Base-by-base conservation (phyloP, 2,888 invertebrate species). In the Deladenus siricidicola region DNA sequence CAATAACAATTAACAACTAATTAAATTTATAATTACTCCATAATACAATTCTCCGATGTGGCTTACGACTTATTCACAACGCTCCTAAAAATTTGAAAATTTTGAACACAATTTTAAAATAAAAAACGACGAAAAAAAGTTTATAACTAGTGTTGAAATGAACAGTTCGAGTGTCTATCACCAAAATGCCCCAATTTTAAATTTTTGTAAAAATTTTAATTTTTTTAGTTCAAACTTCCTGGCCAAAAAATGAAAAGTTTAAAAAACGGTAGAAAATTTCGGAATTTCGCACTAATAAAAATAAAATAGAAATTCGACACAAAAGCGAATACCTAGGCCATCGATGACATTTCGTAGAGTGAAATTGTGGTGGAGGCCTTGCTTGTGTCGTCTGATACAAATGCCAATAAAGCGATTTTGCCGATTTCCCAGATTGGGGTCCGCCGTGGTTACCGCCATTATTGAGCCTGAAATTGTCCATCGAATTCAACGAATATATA, bases 301-400 rank as follows among this genome's bases (percentile, higher is more conserved):
- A n/a, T n/a, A n/a, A n/a, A n/a, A n/a, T n/a, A n/a, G n/a, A n/a
- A n/a, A n/a, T n/a, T n/a, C n/a, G n/a, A n/a, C n/a, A n/a, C n/a
- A n/a, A n/a, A n/a, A n/a, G n/a, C n/a, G n/a, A n/a, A 49, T 69
- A 82, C 83, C 90, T 80, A 90, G 88, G 75, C 88, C 86, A 79
- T 98, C 92, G 49, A 99, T 85, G 39, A 90, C 86, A 83, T 99
- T 99, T 74, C 98, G 85, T 21, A 99, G 82, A 23, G 86, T 87
- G 78, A 96, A 93, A 58, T 85, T 85, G 4, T 92, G 87, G 65
- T 88, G 83, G 10, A 98, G 83, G 0, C 94, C 96, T 77, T 86
- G 85, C 1, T 88, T 87, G 70, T 85, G 85, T 56, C 91, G 83
- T 70, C 88, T 85, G 70, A 94, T 93, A 78, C 98, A 98, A 73